phyloP scores from a whole-genome alignment of 2,797 vertebrate species.

The Pipistrellus kuhlii region DNA sequence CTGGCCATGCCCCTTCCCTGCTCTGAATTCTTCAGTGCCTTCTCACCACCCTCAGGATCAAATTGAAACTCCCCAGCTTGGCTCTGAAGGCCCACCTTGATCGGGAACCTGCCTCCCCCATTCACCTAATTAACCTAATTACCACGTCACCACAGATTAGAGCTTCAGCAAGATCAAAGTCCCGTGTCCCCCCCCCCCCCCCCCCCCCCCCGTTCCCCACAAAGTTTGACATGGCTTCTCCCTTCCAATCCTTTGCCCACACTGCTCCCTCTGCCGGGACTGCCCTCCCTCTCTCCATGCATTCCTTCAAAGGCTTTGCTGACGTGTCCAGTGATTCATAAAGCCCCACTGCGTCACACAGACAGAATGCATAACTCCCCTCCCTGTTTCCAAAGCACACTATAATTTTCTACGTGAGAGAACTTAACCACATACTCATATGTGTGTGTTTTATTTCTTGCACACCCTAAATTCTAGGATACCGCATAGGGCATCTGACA shows the following conservation, averaged over 20 bases:
- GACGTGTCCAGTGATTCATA: background rate
- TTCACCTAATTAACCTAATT: background rate
- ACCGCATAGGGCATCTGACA: background rate
- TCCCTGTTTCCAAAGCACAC: background rate
- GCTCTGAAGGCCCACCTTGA: background rate
- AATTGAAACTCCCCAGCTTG: background rate
- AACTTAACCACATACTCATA: background rate
- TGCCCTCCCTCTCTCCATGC: background rate
- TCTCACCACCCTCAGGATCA: background rate
- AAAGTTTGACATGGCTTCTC: fast-evolving
- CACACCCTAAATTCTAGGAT: background rate
- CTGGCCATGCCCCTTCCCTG: background rate
- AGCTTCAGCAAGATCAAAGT: background rate
- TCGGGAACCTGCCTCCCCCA: background rate
- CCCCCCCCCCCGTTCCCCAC: too few relatives aligned
- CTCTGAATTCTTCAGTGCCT: constrained; percentile 45
- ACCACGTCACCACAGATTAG: too few relatives aligned
- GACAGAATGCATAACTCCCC: background rate
- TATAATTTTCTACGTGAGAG: background rate
- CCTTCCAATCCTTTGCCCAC: background rate
- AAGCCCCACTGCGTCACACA: background rate
- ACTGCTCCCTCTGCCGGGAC: background rate
- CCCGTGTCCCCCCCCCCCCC: too few relatives aligned
- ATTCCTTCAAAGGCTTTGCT: background rate
- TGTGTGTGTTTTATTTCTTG: background rate